Evolutionary conservation across 2,113 vertebrate genomes (phyloP), one percentile per base, ranked within the genome.

Genomic region (Lagopus leucura): DNA sequence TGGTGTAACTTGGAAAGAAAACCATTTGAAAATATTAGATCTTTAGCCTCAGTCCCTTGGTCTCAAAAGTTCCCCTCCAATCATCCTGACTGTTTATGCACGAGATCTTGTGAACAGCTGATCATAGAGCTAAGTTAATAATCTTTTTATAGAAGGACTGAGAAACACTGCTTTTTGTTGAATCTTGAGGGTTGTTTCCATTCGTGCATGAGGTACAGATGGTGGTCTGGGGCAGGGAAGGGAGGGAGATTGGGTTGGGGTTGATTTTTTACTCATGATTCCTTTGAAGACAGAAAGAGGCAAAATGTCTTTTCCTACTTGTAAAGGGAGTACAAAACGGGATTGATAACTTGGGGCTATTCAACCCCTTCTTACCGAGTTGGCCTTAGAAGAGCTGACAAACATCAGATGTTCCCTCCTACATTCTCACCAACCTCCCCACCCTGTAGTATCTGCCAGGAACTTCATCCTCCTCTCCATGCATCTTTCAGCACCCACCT

Each of bases 401-500:
- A 91, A 67, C 8, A 57, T 16, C 66, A 89, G 28, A 15, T 19
- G 67, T 67, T 82, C 50, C 40, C 52, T 71, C 12, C 18, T 83
- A 28, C 76, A 52, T 86, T 16, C n/a, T 92, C 82, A 57, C 34
- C 38, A 93, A 92, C 22, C 40, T 89, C 22, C 69, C 54, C 36
- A 76, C 28, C 52, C 45, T 69, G 17, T 40, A 83, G 3, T 86
- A 81, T 88, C 40, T 78, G 89, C 47, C 63, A 57, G 57, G 65
- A 92, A 97, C 88, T 94, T 97, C 91, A 92, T 81, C 76, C 92
- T 94, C 95, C 89, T 97, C 95, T 93, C 82, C 94, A 6, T 95
- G 93, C 93, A 95, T 97, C 94, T 96, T 95, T 95, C 96, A 96
- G 94, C 94, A 97, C 95, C 94, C 88, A 96, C 89, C 57, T 67